Evolutionary conservation across 92 coral and sea anemone genomes (phyloP), one percentile per base, ranked within the genome.

Genomic region (Parazoanthus atlanticus): DNA sequence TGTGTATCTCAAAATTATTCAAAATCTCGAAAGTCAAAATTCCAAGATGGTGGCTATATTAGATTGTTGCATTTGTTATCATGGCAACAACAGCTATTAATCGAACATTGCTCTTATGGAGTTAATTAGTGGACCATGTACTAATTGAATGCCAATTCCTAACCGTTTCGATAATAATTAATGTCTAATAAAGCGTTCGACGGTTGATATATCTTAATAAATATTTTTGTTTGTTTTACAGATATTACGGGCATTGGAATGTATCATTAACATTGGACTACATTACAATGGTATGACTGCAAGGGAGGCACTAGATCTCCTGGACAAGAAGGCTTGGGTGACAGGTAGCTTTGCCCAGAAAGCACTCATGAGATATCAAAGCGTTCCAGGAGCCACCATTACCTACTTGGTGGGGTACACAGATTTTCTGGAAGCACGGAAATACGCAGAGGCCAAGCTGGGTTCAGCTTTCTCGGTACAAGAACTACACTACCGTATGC

Each of bases 241-340:
- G 99, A 97, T 97, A 78, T 81, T 97, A 11, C 94, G 94, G 30
- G 95, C 98, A 0, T 58, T 97, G 21, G 93, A 97, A 13, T 89
- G 95, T n/a, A 93, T 95, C 72, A 91, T 97, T 6, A 98, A 97
- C 89, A 85, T 94, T 30, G 97, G 98, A 19, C 85, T 97, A 8
- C 96, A 97, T 84, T 95, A 88, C 66, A 71, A 66, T 67, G 96
- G 96, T 26, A 92, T 97, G 91, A 93, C 86, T 30, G 86, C 93
- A 30, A 52, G 76, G 56, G 91, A 84, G 52, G 99, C 99, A 13
- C 71, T 79, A 19, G 54, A 90, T 23, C 94, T 94, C n/a, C 93
- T 86, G 30, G 92, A 89, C 26, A 72, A 94, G 70, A 89, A 92
- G 74, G 98, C 97, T 0, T 94, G 98, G 99, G 96, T 94, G 66